These are phyloP conservation scores for Kryptopterus vitreolus DNA, from an alignment of 2,797 vertebrate genomes.

Conservation along the genomic window DNA sequence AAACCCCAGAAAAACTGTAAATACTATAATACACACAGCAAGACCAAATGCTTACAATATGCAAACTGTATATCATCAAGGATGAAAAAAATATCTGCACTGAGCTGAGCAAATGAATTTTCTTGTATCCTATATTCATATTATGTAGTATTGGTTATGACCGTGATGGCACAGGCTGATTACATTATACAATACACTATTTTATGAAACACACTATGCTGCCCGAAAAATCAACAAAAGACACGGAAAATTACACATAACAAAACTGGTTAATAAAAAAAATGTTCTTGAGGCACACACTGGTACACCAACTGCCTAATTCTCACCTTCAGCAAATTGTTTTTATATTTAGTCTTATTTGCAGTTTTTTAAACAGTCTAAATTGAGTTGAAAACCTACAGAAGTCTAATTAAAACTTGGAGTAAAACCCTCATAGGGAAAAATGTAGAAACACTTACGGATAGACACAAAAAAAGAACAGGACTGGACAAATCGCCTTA, in stretches of 20 bases:
- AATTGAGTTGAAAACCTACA: not conserved
- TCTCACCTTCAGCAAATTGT: not conserved
- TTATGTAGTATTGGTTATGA: not conserved
- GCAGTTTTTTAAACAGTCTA: not conserved
- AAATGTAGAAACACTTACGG: not conserved
- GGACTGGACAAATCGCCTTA: slow-evolving; percentile 13
- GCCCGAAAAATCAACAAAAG: not conserved
- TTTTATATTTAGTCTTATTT: not conserved
- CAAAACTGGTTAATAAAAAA: not conserved
- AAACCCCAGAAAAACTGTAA: not conserved
- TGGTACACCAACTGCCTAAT: slow-evolving; percentile 3
- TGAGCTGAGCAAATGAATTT: not conserved
- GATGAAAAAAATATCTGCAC: not conserved
- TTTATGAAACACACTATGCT: slow-evolving; percentile 1
- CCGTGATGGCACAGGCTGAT: slow-evolving; percentile 23
- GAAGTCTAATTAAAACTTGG: not conserved
- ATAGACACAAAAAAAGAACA: slow-evolving; percentile 1
- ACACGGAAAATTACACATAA: not conserved
- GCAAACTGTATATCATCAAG: not conserved
- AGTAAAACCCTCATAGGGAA: not conserved
- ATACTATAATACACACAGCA: not conserved
- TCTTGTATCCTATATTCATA: not conserved
- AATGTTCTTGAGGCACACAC: slow-evolving; percentile 11
- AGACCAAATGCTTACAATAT: not conserved
- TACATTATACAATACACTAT: not conserved